These are phyloP conservation scores for Pedicia rivosa DNA, from an alignment of 2,888 invertebrate genomes.

Conservation along the genomic window DNA sequence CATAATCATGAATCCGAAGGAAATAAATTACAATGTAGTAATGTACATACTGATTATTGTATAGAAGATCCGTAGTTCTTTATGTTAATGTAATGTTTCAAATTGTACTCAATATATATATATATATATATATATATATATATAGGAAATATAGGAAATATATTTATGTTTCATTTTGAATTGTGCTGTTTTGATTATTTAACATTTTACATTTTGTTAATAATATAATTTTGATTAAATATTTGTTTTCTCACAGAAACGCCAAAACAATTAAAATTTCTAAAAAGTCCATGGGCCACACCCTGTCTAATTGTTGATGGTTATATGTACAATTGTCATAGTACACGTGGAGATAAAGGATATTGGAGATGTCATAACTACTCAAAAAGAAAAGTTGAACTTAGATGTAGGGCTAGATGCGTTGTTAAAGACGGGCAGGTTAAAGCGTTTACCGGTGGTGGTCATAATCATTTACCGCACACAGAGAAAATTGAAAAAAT, in stretches of 20 bases:
- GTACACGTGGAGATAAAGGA: constrained; percentile 28
- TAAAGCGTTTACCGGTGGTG: constrained; percentile 25
- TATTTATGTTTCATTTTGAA: no score
- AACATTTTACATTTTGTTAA: not conserved
- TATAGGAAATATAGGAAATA: no score
- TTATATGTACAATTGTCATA: constrained; percentile 30
- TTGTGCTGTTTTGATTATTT: no score
- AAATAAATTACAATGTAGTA: no score
- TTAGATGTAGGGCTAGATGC: constrained; percentile 29
- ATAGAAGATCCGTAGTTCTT: no score
- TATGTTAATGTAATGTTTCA: no score
- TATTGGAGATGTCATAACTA: constrained; percentile 33
- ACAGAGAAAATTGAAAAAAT: constrained; percentile 29
- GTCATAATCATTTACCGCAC: constrained; percentile 29
- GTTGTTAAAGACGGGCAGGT: constrained; percentile 28
- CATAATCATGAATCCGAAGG: no score
- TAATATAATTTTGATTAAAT: constrained; percentile 4
- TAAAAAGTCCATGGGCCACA: constrained; percentile 31
- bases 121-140: no score
- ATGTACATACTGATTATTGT: no score
- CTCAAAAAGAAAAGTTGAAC: constrained; percentile 25
- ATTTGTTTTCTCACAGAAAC: not conserved
- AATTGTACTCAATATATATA: no score
- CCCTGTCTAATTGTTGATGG: constrained; percentile 28
- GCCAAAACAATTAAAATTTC: constrained; percentile 19